Percentiles rank a stretch among this genome's conserved stretches.
Conservation (phyloP, 2,113 vertebrate genomes). For the Megaptera novaeangliae region DNA sequence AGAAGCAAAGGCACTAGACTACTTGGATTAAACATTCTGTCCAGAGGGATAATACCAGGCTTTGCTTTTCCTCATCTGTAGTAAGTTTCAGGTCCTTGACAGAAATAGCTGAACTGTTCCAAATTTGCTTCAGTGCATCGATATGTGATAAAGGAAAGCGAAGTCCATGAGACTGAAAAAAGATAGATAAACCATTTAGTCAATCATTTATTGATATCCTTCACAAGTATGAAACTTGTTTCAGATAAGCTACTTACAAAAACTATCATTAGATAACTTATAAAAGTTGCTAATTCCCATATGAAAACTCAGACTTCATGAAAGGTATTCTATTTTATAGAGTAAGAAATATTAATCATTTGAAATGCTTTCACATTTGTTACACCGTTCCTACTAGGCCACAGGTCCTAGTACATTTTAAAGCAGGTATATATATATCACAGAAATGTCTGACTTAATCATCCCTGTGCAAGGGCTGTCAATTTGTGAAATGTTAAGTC, state of each 20-base stretch:
- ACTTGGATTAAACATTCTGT: slow-evolving; percentile 88
- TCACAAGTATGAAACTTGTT: not conserved
- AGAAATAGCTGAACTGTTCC: slow-evolving; percentile 72
- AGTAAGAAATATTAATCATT: not conserved
- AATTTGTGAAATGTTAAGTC: not conserved
- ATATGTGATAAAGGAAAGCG: slow-evolving; percentile 87
- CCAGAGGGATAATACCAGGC: slow-evolving; percentile 89
- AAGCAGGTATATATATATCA: not conserved
- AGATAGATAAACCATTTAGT: not conserved
- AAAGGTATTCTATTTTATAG: not conserved
- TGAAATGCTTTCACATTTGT: not conserved
- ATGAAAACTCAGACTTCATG: not conserved
- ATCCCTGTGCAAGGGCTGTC: not conserved
- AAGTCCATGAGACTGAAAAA: slow-evolving; percentile 82
- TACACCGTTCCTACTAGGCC: not conserved
- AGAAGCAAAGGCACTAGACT: slow-evolving; percentile 69
- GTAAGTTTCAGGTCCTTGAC: slow-evolving; percentile 84
- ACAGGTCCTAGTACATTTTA: not conserved
- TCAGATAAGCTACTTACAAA: not conserved
- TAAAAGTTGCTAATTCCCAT: not conserved
- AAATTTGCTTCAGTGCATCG: slow-evolving; percentile 87
- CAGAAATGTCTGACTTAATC: not conserved
- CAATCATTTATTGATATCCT: not conserved
- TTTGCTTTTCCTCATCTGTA: slow-evolving; percentile 84
- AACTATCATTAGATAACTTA: not conserved